Evolutionary conservation across 2,888 invertebrate species (phyloP), one percentile per base, ranked within the genome.

Genomic region (Salpingus planirostris): DNA sequence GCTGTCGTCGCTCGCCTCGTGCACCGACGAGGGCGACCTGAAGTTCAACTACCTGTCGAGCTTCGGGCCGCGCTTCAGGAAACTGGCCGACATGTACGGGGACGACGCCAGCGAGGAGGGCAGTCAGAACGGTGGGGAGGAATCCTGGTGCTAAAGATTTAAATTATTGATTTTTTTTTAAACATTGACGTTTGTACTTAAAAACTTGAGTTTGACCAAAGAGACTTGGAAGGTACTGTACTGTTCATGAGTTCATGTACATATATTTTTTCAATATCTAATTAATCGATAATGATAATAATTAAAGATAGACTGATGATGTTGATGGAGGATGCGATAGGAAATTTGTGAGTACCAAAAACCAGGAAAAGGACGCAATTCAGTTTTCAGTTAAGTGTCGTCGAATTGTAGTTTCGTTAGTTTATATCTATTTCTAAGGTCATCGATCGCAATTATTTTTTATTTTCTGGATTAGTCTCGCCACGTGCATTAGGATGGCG

Each of bases 41-140:
- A 89, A 90, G 62, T 95, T 93, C 69, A 92, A 92, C 67, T 91
- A 93, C 60, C 69, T 95, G 50, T 88, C 90, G 24, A 88, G 87
- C 60, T 95, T 93, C 66, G 95, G 95, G 27, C 93, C 93, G n/a
- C 76, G 92, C 43, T 95, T 95, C 77, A 80, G 89, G 49, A 91
- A 91, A 55, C 67, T 91, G 46, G 91, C 91, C 27, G 90, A 91
- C 55, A 90, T 91, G 89, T 91, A 91, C 57, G 90, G 90, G n/a
- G 89, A 89, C 57, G 80, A 81, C 54, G 79, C 81, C 12, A 84
- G 86, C 39, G 88, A 88, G 49, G 79, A 80, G 33, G 87, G 88
- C 48, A 76, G 82, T 52, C 79, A 79, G 38, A 81, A 80, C 31
- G 79, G 78, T 49, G 77, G 76, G 12, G 84, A 84, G 60, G 88